Base-by-base conservation (phyloP, 2,797 vertebrate species). In the Coreius guichenoti region DNA sequence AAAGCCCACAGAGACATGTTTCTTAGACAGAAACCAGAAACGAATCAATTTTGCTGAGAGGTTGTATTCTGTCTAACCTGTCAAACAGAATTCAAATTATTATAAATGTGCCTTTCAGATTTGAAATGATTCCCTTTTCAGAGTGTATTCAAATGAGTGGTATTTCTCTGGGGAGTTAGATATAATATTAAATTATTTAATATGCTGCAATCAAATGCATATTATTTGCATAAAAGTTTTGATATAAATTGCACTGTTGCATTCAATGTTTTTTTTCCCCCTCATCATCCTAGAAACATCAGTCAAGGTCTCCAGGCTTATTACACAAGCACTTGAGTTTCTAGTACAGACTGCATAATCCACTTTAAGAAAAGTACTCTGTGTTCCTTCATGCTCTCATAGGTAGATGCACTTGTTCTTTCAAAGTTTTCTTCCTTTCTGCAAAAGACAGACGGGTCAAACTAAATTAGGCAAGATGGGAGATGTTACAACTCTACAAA, bases 291-390 rank as follows among this genome's bases (percentile, higher is more conserved):
- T 49, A 54, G 29, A 67, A 76, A 76, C 43, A 67, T 82, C 81
- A n/a, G 12, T 21, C 39, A 33, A 63, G 23, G 13, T 49, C 80
- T 70, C 49, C 47, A 54, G 67, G 65, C 80, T 36, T 74, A 26
- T 76, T 83, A 76, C 31, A 45, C 12, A 83, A 83, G 81, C 45
- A 83, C 72, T 83, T 83, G 43, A 67, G 78, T n/a, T 75, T 83
- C 43, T 51, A 83, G 72, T 21, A 26, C 72, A 51, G 43, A 19
- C 45, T 51, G 49, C 49, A 29, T 54, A 69, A 81, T 70, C 65
- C 80, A 56, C 79, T 81, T 29, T 17, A 81, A 17, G 56, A 63
- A 65, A 49, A 36, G 82, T 51, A 76, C 82, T 76, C 47, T 0
- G 61, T 76, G 82, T 83, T 83, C 72, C 58, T 67, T 75, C 23